These are phyloP conservation scores for Rhynchophorus ferrugineus DNA, from an alignment of 1,140 invertebrate species.

Conservation along the genomic window DNA sequence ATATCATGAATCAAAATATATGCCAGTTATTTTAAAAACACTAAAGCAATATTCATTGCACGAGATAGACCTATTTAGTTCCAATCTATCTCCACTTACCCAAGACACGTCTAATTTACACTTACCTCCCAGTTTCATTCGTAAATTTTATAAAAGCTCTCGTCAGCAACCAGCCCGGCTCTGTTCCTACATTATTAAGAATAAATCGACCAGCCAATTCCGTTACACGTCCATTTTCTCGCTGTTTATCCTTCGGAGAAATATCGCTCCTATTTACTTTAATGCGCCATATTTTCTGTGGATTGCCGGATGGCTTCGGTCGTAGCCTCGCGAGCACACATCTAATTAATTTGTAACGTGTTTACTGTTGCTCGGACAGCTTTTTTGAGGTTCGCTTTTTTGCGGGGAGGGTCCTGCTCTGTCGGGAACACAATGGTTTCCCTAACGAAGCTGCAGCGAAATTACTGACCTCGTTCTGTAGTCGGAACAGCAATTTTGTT, in stretches of 20 bases:
- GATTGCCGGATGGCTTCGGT: not conserved
- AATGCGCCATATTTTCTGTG: slow-evolving; percentile 2
- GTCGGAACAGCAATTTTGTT: too few relatives aligned
- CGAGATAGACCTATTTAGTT: too few relatives aligned
- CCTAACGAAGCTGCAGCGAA: not conserved
- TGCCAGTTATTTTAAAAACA: too few relatives aligned
- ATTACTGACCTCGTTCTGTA: not conserved
- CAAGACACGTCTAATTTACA: too few relatives aligned
- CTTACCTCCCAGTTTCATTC: too few relatives aligned
- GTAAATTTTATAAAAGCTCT: too few relatives aligned
- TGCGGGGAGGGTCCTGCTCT: too few relatives aligned
- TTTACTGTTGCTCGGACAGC: not conserved
- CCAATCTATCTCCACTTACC: too few relatives aligned
- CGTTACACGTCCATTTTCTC: not conserved
- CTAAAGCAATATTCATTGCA: too few relatives aligned
- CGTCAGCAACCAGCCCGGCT: too few relatives aligned
- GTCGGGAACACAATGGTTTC: not conserved
- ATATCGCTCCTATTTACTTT: slow-evolving; percentile 1
- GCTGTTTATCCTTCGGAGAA: not conserved
- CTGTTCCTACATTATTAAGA: slow-evolving; percentile 7
- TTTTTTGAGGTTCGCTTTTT: not conserved
- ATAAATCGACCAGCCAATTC: not conserved
- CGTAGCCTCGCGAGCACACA: not conserved
- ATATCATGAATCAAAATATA: too few relatives aligned
- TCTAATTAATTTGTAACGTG: not conserved